Evolutionary conservation across 92 coral and sea anemone genomes (phyloP).

Genomic region (Umimayanthus kanabou): DNA sequence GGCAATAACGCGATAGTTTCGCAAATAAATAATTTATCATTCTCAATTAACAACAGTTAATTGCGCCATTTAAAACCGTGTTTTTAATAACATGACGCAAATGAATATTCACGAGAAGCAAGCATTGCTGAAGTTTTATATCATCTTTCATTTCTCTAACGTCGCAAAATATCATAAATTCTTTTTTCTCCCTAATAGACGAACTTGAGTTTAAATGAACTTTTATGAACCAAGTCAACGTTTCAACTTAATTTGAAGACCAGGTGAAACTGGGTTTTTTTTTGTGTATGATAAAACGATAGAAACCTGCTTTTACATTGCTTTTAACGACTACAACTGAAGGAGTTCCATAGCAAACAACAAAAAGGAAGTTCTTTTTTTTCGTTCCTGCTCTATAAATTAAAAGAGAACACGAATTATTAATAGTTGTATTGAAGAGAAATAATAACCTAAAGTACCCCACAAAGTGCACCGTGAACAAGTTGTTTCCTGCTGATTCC

Average conservation of each 20-base stretch:
- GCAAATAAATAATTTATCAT: no score
- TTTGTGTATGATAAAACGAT: neutral
- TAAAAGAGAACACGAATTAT: neutral
- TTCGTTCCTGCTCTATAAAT: no score
- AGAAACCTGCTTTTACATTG: neutral
- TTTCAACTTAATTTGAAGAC: no score
- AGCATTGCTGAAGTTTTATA: neutral
- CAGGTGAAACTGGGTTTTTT: neutral
- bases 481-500: neutral
- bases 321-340: neutral
- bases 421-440: neutral
- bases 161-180: no score
- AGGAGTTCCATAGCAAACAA: neutral
- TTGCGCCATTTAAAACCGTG: neutral
- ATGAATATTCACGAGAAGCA: neutral
- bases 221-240: neutral
- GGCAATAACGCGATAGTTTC: neutral
- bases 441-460: neutral
- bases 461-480: neutral
- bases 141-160: no score
- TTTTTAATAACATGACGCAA: neutral
- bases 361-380: neutral
- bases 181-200: no score
- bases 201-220: neutral
- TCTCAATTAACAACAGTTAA: neutral